Evolutionary conservation across 2,797 vertebrate species (phyloP).

Genomic region (Eulemur coronatus): DNA sequence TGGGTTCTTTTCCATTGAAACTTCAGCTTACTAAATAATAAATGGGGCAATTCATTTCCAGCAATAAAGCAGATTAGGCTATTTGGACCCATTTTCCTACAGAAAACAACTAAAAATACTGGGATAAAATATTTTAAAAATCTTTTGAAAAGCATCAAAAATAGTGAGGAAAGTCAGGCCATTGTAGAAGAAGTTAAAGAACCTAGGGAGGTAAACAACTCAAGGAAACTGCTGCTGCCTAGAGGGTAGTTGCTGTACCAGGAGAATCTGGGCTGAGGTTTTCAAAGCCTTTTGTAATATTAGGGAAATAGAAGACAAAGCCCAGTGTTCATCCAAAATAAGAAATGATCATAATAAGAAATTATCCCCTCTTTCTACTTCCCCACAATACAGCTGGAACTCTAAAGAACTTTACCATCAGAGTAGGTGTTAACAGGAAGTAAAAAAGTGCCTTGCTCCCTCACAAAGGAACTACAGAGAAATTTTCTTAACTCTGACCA

Average conservation of each 20-base stretch:
- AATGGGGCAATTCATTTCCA: neutral
- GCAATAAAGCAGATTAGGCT: constrained; percentile 10
- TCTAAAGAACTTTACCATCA: neutral
- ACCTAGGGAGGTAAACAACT: neutral
- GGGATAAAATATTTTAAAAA: neutral
- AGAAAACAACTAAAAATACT: constrained; percentile 17
- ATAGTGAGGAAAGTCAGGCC: neutral
- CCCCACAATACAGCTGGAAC: neutral
- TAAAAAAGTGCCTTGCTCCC: neutral
- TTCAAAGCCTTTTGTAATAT: neutral
- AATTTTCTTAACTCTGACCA: neutral
- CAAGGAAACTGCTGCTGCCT: neutral
- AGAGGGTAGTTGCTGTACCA: neutral
- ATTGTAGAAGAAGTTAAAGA: neutral
- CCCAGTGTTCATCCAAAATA: neutral
- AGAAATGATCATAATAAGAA: neutral
- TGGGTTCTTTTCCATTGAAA: neutral
- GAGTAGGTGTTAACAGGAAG: neutral
- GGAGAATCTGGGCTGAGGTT: neutral
- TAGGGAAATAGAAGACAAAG: neutral
- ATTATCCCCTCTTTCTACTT: neutral
- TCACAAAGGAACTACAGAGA: neutral
- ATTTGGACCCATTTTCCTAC: neutral
- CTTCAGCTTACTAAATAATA: constrained; percentile 35
- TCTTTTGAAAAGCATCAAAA: neutral